Base-by-base conservation (phyloP, 2,888 invertebrate species). In the Mythimna loreyi region DNA sequence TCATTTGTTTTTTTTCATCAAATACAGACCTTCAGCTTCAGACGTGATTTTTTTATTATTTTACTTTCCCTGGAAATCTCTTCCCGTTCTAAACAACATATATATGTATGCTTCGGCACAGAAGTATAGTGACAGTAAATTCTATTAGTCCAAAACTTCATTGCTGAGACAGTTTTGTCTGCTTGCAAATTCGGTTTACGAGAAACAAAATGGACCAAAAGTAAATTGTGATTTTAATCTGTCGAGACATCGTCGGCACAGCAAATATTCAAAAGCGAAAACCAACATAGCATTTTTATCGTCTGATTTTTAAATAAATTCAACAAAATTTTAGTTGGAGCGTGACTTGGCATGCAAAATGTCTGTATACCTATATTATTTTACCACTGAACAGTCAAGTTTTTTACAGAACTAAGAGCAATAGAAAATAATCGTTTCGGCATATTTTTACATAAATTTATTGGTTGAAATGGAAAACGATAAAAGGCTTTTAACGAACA, bases 401-500 rank as follows among this genome's bases (percentile, higher is more conserved):
- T 81, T 73, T 75, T 83, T 65, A 67, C 64, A 74, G 66, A 72
- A 59, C 16, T 63, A 72, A 83, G 69, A 81, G 69, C 71, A 74
- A 75, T 83, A 75, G 76, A 85, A 81, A 67, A 85, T 76, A 78
- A 78, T 72, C 67, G 67, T 58, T 72, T 67, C 28, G 65, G 80
- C 72, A 81, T 72, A 84, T 75, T 81, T 81, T 81, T 70, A 81
- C 83, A 83, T 83, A 85, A 72, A 75, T 83, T 75, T 76, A 79
- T 72, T 70, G 72, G 67, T 72, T 56, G 33, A 75, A 81, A 80
- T 78, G 72, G 60, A 83, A 74, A 83, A 82, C 81, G 64, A 67
- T 82, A 75, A 84, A 87, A 87, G 68, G 78, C 78, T 86, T 85
- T 86, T 81, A 86, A 81, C 69, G 68, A 67, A 71, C 55, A 47